These are phyloP conservation scores for Pontoporia blainvillei DNA, from an alignment of 2,113 vertebrate genomes.

Conservation along the genomic window DNA sequence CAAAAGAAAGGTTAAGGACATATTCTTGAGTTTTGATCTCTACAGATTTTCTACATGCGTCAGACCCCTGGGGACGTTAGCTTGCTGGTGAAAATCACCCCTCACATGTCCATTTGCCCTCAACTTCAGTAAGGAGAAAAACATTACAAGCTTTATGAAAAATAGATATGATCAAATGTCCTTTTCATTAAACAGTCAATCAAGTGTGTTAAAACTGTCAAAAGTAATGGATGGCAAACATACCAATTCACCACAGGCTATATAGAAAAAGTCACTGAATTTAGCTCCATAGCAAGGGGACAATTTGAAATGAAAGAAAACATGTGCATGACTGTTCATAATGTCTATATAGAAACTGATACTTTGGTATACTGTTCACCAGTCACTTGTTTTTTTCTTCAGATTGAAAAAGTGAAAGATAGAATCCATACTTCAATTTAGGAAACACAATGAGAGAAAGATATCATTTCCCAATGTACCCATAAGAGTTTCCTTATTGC, in stretches of 20 bases:
- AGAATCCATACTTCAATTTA: neutral
- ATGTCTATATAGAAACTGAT: neutral
- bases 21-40: neutral
- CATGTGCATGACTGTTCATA: fast-evolving
- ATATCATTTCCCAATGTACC: fast-evolving
- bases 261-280: neutral
- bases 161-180: neutral
- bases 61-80: neutral
- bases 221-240: neutral
- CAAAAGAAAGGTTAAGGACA: neutral
- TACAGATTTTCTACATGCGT: neutral
- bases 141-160: slow-evolving; percentile 11
- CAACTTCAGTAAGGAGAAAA: neutral
- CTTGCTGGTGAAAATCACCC: neutral
- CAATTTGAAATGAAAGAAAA: neutral
- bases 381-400: neutral
- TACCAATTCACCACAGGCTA: neutral
- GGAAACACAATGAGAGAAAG: neutral
- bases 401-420: neutral
- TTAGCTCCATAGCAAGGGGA: neutral
- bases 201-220: slow-evolving; percentile 20
- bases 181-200: slow-evolving; percentile 27
- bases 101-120: neutral
- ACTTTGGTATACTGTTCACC: neutral
- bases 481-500: fast-evolving